Evolutionary conservation across 2,797 vertebrate species (phyloP), one percentile per base, ranked within the genome.

Genomic region (Dipus sagitta): DNA sequence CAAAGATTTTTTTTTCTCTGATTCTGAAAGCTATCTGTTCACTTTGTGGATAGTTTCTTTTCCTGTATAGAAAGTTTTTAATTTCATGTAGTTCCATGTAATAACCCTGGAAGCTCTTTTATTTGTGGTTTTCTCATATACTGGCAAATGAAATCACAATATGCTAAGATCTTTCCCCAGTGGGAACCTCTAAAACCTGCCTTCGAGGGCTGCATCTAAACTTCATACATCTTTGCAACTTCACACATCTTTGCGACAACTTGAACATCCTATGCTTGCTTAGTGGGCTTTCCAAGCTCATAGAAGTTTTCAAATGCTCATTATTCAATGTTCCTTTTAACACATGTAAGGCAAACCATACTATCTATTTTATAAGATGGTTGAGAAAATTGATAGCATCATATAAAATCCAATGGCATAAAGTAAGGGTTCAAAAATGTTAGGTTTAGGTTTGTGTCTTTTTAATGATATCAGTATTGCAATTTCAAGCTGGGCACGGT

Each of bases 321-420:
- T 58, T 89, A 89, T 58, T 92, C 60, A 38, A 23, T 42, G 18
- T 79, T 52, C 82, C 34, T 42, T 86, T 82, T 90, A 77, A 74
- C 68, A 58, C 5, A 62, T 3, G 7, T 0, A 68, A 86, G 26
- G n/a, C 64, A 86, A 72, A 80, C 3, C 32, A 20, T 23, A 1
- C n/a, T 20, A 58, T 38, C 32, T 70, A 80, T 38, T 64, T 76
- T 38, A 60, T 42, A 70, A 78, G 32, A 54, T 52, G 72, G 12
- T 21, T 60, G 42, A 64, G 47, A 71, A 32, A 52, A 64, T 20
- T 76, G 17, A 1, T 30, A 32, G 78, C 67, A 64, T 5, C 82
- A 34, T 28, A 64, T 62, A 70, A 94, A 90, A 1, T 38, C 60
- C 68, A 85, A 32, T 28, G 34, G 54, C 32, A 75, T 32, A 60